A percentile compares a stretch with the other conserved stretches of the same genome.
Evolutionary conservation across 2,797 vertebrate species (phyloP).

Genomic region (Podarcis lilfordi): DNA sequence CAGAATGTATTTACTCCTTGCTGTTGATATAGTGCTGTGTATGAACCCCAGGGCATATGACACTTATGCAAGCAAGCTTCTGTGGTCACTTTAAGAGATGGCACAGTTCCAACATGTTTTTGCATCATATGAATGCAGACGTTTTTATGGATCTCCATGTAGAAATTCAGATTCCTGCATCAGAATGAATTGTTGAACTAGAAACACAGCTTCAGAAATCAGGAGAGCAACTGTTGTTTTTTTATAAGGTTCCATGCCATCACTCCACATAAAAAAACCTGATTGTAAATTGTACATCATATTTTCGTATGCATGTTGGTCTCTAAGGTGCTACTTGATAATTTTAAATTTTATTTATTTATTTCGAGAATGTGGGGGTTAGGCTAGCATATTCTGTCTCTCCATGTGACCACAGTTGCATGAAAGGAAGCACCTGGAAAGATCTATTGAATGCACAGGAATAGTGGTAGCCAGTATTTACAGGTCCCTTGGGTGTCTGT

Average conservation of each 20-base stretch:
- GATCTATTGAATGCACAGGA: not conserved
- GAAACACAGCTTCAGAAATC: not conserved
- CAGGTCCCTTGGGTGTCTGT: too few species aligned
- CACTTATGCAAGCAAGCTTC: not conserved
- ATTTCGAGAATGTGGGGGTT: too few species aligned
- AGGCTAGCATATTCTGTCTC: not conserved
- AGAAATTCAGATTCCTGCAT: not conserved
- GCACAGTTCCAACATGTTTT: not conserved
- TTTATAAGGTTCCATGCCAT: not conserved
- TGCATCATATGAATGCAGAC: not conserved
- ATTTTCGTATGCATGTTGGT: not conserved
- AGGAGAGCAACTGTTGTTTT: not conserved
- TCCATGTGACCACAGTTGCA: not conserved
- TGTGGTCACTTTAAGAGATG: not conserved
- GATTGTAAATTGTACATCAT: too few species aligned
- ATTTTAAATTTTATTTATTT: too few species aligned
- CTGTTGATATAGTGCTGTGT: not conserved
- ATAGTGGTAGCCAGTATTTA: not conserved
- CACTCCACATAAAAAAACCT: not conserved
- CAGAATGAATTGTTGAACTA: not conserved
- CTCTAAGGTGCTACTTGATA: too few species aligned
- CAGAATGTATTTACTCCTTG: not conserved
- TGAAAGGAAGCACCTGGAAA: too few species aligned
- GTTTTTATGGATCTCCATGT: not conserved
- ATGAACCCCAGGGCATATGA: not conserved